Percentiles rank a stretch among this genome's conserved stretches.
Evolutionary conservation across 2,113 vertebrate species (phyloP).

Genomic region (Etia nguti): DNA sequence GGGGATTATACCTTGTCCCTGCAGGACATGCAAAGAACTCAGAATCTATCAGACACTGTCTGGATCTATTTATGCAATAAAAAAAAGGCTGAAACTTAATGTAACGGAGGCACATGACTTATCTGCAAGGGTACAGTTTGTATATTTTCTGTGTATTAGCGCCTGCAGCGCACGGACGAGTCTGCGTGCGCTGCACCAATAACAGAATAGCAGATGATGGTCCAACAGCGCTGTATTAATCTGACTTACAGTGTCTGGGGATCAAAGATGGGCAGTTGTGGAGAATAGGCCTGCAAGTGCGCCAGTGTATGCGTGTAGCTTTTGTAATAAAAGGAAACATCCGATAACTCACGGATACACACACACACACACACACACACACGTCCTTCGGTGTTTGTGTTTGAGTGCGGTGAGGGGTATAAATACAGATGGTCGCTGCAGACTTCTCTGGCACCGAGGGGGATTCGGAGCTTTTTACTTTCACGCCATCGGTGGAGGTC

Average conservation of each 20-base stretch:
- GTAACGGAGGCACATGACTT: neutral
- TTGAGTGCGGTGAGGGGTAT: neutral
- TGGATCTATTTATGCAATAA: neutral
- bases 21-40: neutral
- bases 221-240: constrained; percentile 39
- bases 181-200: neutral
- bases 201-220: constrained; percentile 33
- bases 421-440: neutral
- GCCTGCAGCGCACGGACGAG: neutral
- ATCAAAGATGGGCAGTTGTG: neutral
- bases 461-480: neutral
- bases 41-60: neutral
- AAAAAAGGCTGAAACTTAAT: neutral
- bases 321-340: neutral
- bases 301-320: neutral
- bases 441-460: neutral
- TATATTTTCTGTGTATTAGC: neutral
- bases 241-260: constrained; percentile 36
- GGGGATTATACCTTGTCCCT: constrained; percentile 1
- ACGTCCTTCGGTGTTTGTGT: neutral
- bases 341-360: neutral
- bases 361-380: neutral
- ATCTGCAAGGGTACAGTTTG: neutral
- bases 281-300: neutral
- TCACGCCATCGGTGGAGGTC: neutral